A percentile compares a stretch with the other conserved stretches of the same genome.
phyloP scores from a whole-genome alignment of 2,888 invertebrate genomes.

The Tetropium fuscum region DNA sequence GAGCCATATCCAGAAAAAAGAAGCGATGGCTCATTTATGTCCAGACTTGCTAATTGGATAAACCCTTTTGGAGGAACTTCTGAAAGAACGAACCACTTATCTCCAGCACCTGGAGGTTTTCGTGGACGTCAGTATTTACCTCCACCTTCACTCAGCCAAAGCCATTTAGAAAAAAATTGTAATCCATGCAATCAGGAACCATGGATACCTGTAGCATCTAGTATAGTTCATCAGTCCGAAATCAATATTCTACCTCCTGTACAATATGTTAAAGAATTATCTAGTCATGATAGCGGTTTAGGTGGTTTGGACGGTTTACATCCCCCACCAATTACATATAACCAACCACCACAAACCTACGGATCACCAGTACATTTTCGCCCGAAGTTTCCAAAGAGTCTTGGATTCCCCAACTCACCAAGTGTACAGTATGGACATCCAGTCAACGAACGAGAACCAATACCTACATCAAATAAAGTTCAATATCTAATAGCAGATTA shows the following conservation, averaged over 20 bases:
- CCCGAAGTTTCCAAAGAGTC: slow-evolving; percentile 17
- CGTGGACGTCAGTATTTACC: slow-evolving; percentile 50
- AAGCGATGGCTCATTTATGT: slow-evolving; percentile 68
- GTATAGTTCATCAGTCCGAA: slow-evolving; percentile 52
- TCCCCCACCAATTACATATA: slow-evolving; percentile 22
- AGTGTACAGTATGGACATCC: slow-evolving; percentile 19
- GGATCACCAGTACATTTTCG: slow-evolving; percentile 27
- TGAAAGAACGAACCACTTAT: slow-evolving; percentile 36
- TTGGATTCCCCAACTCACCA: slow-evolving; percentile 23
- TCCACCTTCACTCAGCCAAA: slow-evolving; percentile 41
- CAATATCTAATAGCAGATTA: slow-evolving; percentile 38
- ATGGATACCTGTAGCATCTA: slow-evolving; percentile 81
- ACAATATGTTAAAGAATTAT: slow-evolving; percentile 29
- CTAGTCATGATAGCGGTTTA: slow-evolving; percentile 36
- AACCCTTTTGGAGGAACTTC: slow-evolving; percentile 63
- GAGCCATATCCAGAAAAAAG: slow-evolving; percentile 40
- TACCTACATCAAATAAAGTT: slow-evolving; percentile 1
- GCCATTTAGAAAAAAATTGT: slow-evolving; percentile 68
- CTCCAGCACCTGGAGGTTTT: slow-evolving; percentile 41
- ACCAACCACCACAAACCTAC: slow-evolving; percentile 14
- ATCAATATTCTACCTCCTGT: slow-evolving; percentile 54
- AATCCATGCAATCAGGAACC: slow-evolving; percentile 84
- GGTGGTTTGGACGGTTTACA: slow-evolving; percentile 30
- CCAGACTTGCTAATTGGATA: slow-evolving; percentile 73
- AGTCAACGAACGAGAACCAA: slow-evolving; percentile 10